A percentile compares a stretch with the other conserved stretches of the same genome.
Evolutionary conservation across 2,113 vertebrate species (phyloP).

Genomic region (Podarcis raffonei): DNA sequence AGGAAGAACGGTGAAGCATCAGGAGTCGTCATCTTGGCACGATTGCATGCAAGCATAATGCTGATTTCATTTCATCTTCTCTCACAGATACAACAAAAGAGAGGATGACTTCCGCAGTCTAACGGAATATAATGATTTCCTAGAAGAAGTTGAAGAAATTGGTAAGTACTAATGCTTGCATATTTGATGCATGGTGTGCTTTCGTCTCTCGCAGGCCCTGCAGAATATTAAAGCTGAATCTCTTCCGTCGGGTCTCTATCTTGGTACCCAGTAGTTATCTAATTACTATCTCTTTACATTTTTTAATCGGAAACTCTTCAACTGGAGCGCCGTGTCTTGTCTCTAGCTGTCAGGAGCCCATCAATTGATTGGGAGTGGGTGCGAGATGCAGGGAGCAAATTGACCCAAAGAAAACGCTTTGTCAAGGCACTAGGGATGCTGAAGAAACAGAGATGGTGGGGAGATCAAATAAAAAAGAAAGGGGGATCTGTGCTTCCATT

Average conservation of each 20-base stretch:
- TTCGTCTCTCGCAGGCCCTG: slow-evolving; percentile 60
- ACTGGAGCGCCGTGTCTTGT: slow-evolving; percentile 29
- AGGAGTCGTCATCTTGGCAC: background rate
- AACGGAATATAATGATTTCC: slow-evolving; percentile 93
- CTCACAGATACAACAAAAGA: slow-evolving; percentile 95
- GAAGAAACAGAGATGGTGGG: slow-evolving; percentile 26
- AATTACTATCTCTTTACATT: slow-evolving; percentile 45
- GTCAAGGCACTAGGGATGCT: background rate
- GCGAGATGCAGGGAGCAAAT: background rate
- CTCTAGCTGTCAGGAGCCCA: slow-evolving; percentile 58
- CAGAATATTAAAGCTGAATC: slow-evolving; percentile 47
- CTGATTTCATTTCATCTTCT: slow-evolving; percentile 49
- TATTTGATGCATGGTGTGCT: slow-evolving; percentile 51
- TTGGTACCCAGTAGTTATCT: slow-evolving; percentile 50
- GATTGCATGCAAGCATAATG: slow-evolving; percentile 23
- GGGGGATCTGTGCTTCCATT: slow-evolving; percentile 48
- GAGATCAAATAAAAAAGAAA: slow-evolving; percentile 30
- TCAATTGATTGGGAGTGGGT: too few relatives aligned
- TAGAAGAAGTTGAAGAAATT: slow-evolving; percentile 95
- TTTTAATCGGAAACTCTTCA: slow-evolving; percentile 56
- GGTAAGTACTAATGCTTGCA: slow-evolving; percentile 80
- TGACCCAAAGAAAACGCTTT: background rate
- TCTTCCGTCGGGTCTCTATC: slow-evolving; percentile 54
- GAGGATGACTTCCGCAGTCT: slow-evolving; percentile 91
- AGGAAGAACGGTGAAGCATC: background rate